Evolutionary conservation across 2,888 invertebrate genomes (phyloP), one percentile per base, ranked within the genome.

Genomic region (Cosmorhoe ocellata): DNA sequence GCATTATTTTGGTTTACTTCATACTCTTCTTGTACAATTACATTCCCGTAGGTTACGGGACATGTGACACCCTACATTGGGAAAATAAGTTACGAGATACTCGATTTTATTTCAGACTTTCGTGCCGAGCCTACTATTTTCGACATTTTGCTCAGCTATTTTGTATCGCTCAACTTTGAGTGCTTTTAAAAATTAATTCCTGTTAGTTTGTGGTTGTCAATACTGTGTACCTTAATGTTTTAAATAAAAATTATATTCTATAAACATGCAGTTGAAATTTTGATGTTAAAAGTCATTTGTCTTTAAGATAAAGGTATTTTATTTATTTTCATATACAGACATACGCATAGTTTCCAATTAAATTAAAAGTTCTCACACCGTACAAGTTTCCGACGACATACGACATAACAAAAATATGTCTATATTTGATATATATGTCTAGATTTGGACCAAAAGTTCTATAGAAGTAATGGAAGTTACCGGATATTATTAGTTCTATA

Each of bases 131-230:
- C 34, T 13, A 24, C 1, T 24, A n/a, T 41, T 24, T 22, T 30
- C 18, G 22, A 36, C 24, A 11, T 8, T 37, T 36, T 51, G 51
- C 58, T 52, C 58, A 58, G 42, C 41, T 57, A 11, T 45, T 44
- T 40, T 31, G 34, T 43, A 42, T 51, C 27, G 39, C 54, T 51
- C 42, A 54, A 49, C 43, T 31, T 28, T 56, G 55, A 52, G 55
- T 51, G 47, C 56, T 50, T 56, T 57, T 47, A 12, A 71, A 74
- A 66, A 71, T 76, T 76, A 74, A 73, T 70, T 75, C 69, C 71
- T 78, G 79, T 84, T 81, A 79, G 75, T 71, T 76, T 63, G 74
- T 76, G 76, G 74, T 79, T 79, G 73, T 79, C 79, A 47, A 77
- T 75, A 74, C 69, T 68, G 69, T 72, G 68, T 76, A 74, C 68